Percentiles rank a stretch among this genome's conserved stretches.
phyloP scores from a whole-genome alignment of 2,888 invertebrate genomes.

The Stomorhina lunata region DNA sequence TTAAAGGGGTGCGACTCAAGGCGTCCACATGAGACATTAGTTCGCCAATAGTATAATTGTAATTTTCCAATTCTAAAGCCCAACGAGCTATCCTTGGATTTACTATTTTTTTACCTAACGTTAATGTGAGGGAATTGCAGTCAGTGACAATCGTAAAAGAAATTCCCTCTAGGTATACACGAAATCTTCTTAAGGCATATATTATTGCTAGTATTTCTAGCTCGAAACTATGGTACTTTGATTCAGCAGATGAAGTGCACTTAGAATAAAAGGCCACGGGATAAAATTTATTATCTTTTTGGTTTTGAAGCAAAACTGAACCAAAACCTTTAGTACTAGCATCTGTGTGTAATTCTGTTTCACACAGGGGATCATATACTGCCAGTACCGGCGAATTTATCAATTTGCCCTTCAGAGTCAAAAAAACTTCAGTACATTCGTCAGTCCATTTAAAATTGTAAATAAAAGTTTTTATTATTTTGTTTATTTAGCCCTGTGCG shows the following conservation, averaged over 20 bases:
- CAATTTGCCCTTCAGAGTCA: constrained; percentile 43
- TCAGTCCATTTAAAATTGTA: neutral
- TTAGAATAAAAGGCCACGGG: no score
- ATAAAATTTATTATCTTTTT: no score
- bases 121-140: constrained; percentile 66
- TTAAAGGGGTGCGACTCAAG: no score
- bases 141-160: constrained; percentile 71
- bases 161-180: constrained; percentile 32
- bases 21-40: constrained; percentile 49
- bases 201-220: constrained; percentile 71
- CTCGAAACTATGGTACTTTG: constrained; percentile 71
- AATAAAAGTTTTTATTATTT: no score
- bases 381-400: constrained; percentile 40
- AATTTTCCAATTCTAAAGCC: constrained; percentile 44
- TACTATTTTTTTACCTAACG: constrained; percentile 22
- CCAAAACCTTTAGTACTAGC: constrained; percentile 71
- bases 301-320: constrained; percentile 70
- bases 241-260: constrained; percentile 76
- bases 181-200: constrained; percentile 77
- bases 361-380: no score
- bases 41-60: constrained; percentile 18
- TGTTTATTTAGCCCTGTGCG: no score
- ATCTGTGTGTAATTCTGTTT: constrained; percentile 73
- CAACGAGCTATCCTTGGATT: constrained; percentile 39
- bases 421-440: constrained; percentile 35